Conservation (phyloP, 2,888 invertebrate species). For the Helicoverpa assulta region DNA sequence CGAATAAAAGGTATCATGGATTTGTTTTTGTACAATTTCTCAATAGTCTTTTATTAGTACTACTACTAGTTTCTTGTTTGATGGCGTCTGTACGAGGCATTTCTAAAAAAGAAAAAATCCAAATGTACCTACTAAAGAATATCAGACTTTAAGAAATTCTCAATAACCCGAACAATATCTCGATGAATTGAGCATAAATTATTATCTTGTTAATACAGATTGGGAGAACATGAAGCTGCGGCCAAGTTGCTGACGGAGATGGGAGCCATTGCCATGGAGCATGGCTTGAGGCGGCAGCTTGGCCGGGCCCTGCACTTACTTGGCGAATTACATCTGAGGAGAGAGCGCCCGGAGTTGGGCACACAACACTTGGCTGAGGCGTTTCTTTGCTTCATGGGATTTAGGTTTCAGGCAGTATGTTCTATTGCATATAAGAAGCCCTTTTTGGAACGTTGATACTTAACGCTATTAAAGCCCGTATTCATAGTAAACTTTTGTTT, state of each 20-base stretch:
- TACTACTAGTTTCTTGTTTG: too few relatives aligned
- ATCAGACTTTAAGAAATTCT: too few relatives aligned
- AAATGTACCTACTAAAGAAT: too few relatives aligned
- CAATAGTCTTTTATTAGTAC: too few relatives aligned
- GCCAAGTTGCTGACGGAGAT: constrained; percentile 83
- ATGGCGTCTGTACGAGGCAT: too few relatives aligned
- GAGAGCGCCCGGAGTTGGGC: constrained; percentile 83
- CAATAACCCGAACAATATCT: too few relatives aligned
- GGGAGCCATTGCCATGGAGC: constrained; percentile 83
- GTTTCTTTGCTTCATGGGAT: constrained; percentile 85
- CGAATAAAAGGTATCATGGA: background rate
- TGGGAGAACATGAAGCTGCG: constrained; percentile 80
- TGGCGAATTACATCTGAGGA: constrained; percentile 83
- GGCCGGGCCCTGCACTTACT: constrained; percentile 83
- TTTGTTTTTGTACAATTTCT: background rate
- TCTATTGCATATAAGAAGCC: background rate
- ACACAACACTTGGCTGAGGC: constrained; percentile 85
- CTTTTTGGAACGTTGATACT: background rate
- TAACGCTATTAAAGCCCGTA: too few relatives aligned
- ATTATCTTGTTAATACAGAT: constrained; percentile 60
- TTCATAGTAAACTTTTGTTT: too few relatives aligned
- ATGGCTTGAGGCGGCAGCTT: constrained; percentile 77
- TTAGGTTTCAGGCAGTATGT: constrained; percentile 70
- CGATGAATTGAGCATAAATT: too few relatives aligned
- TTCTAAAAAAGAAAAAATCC: too few relatives aligned